Base-by-base conservation (phyloP, 2,113 vertebrate genomes). In the Antigone vipio region DNA sequence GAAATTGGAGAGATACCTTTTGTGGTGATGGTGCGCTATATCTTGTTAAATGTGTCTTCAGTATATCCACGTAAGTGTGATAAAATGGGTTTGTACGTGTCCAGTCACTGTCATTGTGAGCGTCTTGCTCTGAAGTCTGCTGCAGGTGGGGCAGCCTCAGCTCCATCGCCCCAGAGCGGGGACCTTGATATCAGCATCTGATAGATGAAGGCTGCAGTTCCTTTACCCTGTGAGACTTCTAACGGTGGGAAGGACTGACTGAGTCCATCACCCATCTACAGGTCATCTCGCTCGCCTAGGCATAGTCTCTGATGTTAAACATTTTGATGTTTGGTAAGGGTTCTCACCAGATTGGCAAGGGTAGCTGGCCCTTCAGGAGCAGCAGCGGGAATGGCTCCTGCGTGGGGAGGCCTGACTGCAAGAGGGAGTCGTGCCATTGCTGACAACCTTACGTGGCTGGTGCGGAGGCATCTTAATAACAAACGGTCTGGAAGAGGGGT, bases 211-310 rank as follows among this genome's bases (percentile, higher is more conserved):
- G 47, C 20, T 73, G 52, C n/a, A 14, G 23, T 69, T 86, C 4
- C 22, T 86, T 66, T 35, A 45, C 21, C 12, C 30, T 42, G 0
- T 24, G 11, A 3, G 1, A 56, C 35, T 71, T 59, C 10, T 50
- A 30, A 59, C 17, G 9, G 45, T 10, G 47, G 24, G 52, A 85
- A 34, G 67, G 79, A 84, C 30, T 8, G 6, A 24, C 49, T 73
- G 27, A 5, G 30, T 47, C 79, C 0, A 0, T 60, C 30, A 5
- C 22, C 45, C 35, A 21, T 38, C 20, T 26, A 1, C n/a, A 64
- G 64, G 12, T 40, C 22, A 24, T 24, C 52, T 81, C 1, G 2
- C 15, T 74, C 17, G 20, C 29, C 34, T 44, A 1, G 21, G 30
- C 35, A 4, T 24, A 73, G 38, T 20, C 52, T 85, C 14, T 2